Conservation (phyloP, 1,140 invertebrate species). For the Marisa cornuarietis region DNA sequence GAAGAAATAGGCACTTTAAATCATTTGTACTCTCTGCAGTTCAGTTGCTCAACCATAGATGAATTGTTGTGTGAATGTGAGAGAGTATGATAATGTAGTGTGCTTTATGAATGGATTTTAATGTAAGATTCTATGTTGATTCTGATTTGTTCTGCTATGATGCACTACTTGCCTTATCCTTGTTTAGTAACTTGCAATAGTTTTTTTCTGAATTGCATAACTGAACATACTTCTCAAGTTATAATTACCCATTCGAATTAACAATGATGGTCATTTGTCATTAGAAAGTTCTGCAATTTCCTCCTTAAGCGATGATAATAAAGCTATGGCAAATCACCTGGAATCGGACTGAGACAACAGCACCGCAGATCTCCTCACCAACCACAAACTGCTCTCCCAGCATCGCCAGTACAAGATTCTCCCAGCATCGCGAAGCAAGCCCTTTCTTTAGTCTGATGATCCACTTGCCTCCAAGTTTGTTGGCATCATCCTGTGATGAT, state of each 20-base stretch:
- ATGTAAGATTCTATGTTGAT: too few relatives aligned
- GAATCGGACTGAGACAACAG: slow-evolving; percentile 93
- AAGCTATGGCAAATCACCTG: slow-evolving; percentile 72
- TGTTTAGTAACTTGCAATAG: too few relatives aligned
- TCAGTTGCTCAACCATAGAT: too few relatives aligned
- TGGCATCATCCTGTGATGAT: slow-evolving; percentile 81
- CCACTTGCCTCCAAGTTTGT: slow-evolving; percentile 97
- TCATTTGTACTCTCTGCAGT: too few relatives aligned
- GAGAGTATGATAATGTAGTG: too few relatives aligned
- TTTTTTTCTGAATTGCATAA: too few relatives aligned
- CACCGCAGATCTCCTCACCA: slow-evolving; percentile 97
- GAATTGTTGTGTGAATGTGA: too few relatives aligned
- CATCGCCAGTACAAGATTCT: slow-evolving; percentile 98
- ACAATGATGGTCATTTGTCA: neutral
- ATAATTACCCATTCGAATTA: neutral
- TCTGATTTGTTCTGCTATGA: too few relatives aligned
- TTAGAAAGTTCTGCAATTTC: neutral
- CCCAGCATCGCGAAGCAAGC: slow-evolving; percentile 95
- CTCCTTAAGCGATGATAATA: neutral
- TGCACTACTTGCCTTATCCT: too few relatives aligned
- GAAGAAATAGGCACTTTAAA: too few relatives aligned
- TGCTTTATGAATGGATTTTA: too few relatives aligned
- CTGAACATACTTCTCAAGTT: neutral
- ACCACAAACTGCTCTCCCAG: slow-evolving; percentile 96
- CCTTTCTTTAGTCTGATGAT: slow-evolving; percentile 93